phyloP scores from a whole-genome alignment of 2,888 invertebrate genomes.

The Pegoplata infirma region DNA sequence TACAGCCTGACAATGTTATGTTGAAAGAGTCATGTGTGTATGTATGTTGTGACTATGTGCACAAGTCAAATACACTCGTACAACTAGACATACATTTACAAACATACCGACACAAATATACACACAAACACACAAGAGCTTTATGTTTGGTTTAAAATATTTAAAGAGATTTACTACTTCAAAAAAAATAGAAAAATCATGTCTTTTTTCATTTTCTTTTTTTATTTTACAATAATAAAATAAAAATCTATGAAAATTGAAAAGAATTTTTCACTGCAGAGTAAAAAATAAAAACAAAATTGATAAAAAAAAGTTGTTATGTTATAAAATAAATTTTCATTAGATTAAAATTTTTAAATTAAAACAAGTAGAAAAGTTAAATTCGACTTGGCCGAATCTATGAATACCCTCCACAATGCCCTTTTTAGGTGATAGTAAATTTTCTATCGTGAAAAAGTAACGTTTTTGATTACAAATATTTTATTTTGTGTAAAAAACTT shows the following conservation, averaged over 20 bases:
- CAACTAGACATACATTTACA: neutral
- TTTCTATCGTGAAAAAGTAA: too few relatives aligned
- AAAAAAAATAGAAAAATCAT: constrained; percentile 25
- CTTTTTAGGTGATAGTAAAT: too few relatives aligned
- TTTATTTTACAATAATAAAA: constrained; percentile 5
- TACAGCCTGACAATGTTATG: constrained; percentile 1
- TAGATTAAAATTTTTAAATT: neutral
- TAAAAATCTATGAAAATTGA: constrained; percentile 18
- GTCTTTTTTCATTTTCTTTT: constrained; percentile 9
- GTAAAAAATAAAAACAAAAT: too few relatives aligned
- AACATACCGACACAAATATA: neutral
- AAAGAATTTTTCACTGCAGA: constrained; percentile 16
- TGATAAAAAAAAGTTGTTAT: neutral
- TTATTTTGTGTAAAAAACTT: too few relatives aligned
- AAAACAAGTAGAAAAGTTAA: too few relatives aligned
- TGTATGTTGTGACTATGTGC: neutral
- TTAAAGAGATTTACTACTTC: constrained; percentile 40
- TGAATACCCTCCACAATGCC: too few relatives aligned
- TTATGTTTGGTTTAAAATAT: constrained; percentile 35
- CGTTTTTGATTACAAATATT: too few relatives aligned
- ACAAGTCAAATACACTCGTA: constrained; percentile 28
- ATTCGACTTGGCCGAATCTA: too few relatives aligned
- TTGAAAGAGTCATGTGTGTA: neutral
- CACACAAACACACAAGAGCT: constrained; percentile 1
- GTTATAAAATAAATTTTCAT: constrained; percentile 20